Base-by-base conservation (phyloP, 2,888 invertebrate genomes). In the Odontomyia ornata region DNA sequence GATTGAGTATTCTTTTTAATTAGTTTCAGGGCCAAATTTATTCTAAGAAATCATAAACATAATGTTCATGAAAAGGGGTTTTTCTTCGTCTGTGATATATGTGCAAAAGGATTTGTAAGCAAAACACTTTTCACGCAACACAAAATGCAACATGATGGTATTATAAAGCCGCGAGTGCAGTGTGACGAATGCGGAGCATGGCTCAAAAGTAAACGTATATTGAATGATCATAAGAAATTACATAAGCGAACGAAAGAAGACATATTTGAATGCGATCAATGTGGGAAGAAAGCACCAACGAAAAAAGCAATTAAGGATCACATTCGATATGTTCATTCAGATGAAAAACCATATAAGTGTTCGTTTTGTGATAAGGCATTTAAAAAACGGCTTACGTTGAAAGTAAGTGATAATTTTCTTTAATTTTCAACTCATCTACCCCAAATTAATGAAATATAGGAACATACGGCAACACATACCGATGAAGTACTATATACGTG, bases 331-430 rank as follows among this genome's bases (percentile, higher is more conserved):
- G 80, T 80, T 25, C 80, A 80, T 52, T 71, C 64, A 43, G 69
- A 75, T 23, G 65, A 56, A n/a, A 47, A 76, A 21, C 57, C 27
- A 18, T 73, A 56, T 52, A 65, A 78, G 25, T 80, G 80, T 28
- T 67, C 65, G 0, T 76, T 76, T 43, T 80, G 80, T 60, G 76
- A 78, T 11, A 79, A 80, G 57, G 73, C 73, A 28, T 80, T 80
- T 57, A 79, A 79, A 73, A 72, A 65, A 1, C 36, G 76, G 3
- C 64, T 73, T 13, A 30, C 23, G 11, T 75, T 77, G 28, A 73
- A 64, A 25, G 73, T 36, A 30, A 18, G 52, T 36, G 36, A 36
- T 36, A 5, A 36, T 36, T 36, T 5, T 36, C 3, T 36, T 30
- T 25, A 28, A 21, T 27, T 57, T 65, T 60, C 3, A 23, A 18